Conservation (phyloP, 2,113 vertebrate species). For the Crotalus viridis region DNA sequence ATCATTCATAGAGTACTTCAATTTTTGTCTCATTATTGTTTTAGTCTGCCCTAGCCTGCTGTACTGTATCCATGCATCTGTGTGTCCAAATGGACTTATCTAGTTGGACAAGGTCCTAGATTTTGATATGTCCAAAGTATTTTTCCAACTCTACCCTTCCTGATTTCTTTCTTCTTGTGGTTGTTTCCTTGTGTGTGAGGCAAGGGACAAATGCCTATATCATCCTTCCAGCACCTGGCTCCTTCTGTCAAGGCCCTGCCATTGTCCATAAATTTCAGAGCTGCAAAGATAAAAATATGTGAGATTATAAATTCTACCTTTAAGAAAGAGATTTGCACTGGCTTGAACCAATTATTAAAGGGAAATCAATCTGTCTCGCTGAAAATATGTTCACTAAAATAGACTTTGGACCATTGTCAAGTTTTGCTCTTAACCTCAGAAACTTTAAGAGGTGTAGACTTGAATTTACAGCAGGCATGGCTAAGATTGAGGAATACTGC, state of each 20-base stretch:
- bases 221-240: too few species aligned
- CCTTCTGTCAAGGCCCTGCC: not conserved
- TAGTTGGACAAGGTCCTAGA: not conserved
- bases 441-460: not conserved
- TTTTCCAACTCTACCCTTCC: not conserved
- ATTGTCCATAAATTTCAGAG: not conserved
- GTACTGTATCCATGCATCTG: not conserved
- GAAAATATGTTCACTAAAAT: not conserved
- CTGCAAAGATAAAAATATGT: not conserved
- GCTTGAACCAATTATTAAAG: not conserved
- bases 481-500: not conserved
- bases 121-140: not conserved
- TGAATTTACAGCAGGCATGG: not conserved
- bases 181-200: not conserved
- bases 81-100: not conserved
- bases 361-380: not conserved
- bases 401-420: constrained; percentile 1
- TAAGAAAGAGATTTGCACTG: not conserved
- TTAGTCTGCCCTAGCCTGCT: not conserved
- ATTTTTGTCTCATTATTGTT: not conserved
- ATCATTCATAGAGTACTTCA: not conserved
- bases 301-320: not conserved
- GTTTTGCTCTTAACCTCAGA: not conserved
- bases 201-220: not conserved
- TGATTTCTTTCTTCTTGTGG: not conserved